Evolutionary conservation across 2,888 invertebrate genomes (phyloP), one percentile per base, ranked within the genome.

Genomic region (Gymnosoma rotundatum): DNA sequence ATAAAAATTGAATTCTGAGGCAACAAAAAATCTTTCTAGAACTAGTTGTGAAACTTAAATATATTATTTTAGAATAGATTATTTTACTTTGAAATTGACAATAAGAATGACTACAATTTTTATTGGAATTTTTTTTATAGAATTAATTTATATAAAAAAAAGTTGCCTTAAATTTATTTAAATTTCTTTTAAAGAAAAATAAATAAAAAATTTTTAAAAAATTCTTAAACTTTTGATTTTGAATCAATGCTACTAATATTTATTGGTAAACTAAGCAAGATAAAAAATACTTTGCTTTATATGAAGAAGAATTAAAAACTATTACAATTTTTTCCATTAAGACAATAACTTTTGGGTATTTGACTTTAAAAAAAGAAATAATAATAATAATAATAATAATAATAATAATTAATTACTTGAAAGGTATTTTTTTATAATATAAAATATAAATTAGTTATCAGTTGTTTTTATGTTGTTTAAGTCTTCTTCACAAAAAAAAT

Each of bases 171-270:
- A 67, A 38, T 66, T 32, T 18, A 18, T 14, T 66, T 32, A 21
- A 63, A 18, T 52, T 54, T 54, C 52, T 67, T 54, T 67, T 38
- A 67, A 67, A 67, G 67, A 67, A 54, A 20, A 52, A 20, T 54
- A 38, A 50, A 66, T 36, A 32, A 66, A 36, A 52, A 52, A 20
- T 16, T 67, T 52, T 38, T 16, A 25, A 21, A 67, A 21, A 42
- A 16, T 20, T 36, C 9, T 16, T 38, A 38, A 42, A 69, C 21
- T 42, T 20, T 36, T 38, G 67, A 69, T 69, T 54, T 69, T 69
- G 21, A 69, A 69, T 69, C 67, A 42, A 20, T 69, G 56, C 54
- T 54, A 12, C 21, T 14, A 69, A 38, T 54, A 54, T 50, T 50
- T 52, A 8, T 14, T 20, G 18, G 38, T 20, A 21, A 54, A 14